phyloP scores from a whole-genome alignment of 37 sponge, comb jelly and placozoan species.

The Tethya wilhelma region DNA sequence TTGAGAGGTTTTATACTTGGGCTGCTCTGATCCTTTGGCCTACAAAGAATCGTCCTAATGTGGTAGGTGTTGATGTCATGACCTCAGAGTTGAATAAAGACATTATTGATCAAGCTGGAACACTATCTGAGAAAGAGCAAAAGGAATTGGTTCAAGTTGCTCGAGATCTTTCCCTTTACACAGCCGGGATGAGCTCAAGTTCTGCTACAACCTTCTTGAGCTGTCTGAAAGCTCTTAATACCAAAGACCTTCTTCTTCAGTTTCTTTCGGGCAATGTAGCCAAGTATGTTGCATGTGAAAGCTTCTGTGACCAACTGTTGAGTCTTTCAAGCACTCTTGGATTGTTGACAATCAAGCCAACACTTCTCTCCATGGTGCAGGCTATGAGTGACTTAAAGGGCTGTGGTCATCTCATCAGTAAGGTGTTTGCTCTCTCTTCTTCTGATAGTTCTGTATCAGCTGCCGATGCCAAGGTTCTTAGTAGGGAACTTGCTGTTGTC shows the following conservation, averaged over 20 bases:
- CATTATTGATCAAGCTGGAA: too few species aligned
- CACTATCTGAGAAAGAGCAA: too few species aligned
- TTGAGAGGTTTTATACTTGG: conserved; percentile 14
- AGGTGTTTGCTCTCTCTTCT: not conserved
- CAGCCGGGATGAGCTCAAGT: too few species aligned
- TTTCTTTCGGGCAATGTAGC: not conserved
- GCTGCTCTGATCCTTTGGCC: conserved; percentile 46
- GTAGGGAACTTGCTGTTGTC: not conserved
- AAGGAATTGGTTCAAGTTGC: too few species aligned
- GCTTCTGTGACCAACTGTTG: not conserved
- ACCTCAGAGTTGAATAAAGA: too few species aligned
- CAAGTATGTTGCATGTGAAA: not conserved
- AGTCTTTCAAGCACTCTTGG: not conserved
- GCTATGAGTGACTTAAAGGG: not conserved
- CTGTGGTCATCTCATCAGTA: not conserved
- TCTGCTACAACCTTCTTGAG: too few species aligned
- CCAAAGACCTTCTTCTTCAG: not conserved
- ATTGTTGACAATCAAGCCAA: not conserved
- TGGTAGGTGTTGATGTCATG: too few species aligned
- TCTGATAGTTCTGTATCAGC: not conserved
- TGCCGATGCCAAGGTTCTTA: not conserved
- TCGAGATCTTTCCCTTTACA: too few species aligned
- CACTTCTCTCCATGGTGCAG: not conserved
- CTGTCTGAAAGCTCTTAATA: not conserved
- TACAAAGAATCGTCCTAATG: not conserved